Evolutionary conservation across 2,888 invertebrate species (phyloP).

Genomic region (Drosophila flavopinicola): DNA sequence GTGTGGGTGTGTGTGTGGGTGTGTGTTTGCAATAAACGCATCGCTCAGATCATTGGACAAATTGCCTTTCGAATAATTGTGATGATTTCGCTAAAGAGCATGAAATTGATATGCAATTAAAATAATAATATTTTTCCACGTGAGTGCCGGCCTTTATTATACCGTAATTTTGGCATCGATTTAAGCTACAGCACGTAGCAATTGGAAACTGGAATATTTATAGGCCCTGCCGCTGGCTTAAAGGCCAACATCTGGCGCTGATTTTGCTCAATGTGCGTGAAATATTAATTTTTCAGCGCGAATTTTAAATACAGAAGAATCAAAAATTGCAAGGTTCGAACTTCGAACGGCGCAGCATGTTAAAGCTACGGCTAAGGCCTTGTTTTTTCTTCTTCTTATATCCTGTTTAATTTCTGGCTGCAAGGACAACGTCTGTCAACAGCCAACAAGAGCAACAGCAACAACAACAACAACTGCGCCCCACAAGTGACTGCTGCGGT

Average conservation of each 20-base stretch:
- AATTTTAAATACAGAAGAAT: slow-evolving; percentile 32
- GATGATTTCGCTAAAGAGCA: slow-evolving; percentile 61
- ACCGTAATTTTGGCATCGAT: slow-evolving; percentile 41
- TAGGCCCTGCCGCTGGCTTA: slow-evolving; percentile 32
- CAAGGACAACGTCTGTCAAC: slow-evolving; percentile 52
- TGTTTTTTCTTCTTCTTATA: slow-evolving; percentile 18
- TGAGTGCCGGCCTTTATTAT: slow-evolving; percentile 46
- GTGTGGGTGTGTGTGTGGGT: slow-evolving; percentile 18
- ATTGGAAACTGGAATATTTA: slow-evolving; percentile 2
- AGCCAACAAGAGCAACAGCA: slow-evolving; percentile 33
- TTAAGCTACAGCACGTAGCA: slow-evolving; percentile 32
- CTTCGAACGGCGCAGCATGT: slow-evolving; percentile 19
- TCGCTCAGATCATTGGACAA: slow-evolving; percentile 70
- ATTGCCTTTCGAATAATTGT: slow-evolving; percentile 60
- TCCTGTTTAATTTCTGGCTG: slow-evolving; percentile 71
- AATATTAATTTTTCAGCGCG: slow-evolving; percentile 57
- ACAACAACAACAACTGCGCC: slow-evolving; percentile 23
- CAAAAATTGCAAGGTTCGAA: slow-evolving; percentile 22
- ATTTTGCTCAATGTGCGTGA: slow-evolving; percentile 56
- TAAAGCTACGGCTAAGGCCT: slow-evolving; percentile 34
- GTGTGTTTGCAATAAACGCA: slow-evolving; percentile 61
- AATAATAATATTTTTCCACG: slow-evolving; percentile 63
- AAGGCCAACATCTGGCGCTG: slow-evolving; percentile 45
- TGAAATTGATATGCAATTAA: slow-evolving; percentile 77
- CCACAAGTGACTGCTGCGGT: slow-evolving; percentile 81